These are phyloP conservation scores for Myocastor coypus DNA, from an alignment of 2,113 vertebrate species.

Conservation along the genomic window DNA sequence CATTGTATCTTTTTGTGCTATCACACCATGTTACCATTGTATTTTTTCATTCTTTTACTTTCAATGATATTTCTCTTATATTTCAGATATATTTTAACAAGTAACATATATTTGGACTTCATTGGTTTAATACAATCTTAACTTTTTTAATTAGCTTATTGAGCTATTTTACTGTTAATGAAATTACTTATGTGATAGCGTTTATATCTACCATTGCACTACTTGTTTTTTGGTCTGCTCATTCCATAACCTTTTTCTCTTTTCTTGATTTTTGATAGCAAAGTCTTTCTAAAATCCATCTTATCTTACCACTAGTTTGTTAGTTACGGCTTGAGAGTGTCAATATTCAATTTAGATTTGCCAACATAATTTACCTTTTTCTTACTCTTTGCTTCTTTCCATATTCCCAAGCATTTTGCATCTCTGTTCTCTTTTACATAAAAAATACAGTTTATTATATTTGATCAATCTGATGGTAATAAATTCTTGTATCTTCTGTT, in stretches of 20 bases:
- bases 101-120: neutral
- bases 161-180: conserved; percentile 25
- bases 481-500: conserved; percentile 41
- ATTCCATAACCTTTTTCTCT: neutral
- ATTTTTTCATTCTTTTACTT: conserved; percentile 19
- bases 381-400: neutral
- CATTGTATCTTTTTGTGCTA: neutral
- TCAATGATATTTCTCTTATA: neutral
- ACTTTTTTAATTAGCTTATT: conserved; percentile 9
- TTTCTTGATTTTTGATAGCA: neutral
- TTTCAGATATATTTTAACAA: conserved; percentile 9
- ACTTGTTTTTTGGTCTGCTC: neutral
- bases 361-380: neutral
- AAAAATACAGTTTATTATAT: conserved; percentile 3
- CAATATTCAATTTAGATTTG: conserved; percentile 29
- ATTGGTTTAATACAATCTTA: conserved; percentile 5
- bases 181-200: neutral
- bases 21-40: neutral
- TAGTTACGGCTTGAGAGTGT: neutral
- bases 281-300: neutral
- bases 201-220: neutral
- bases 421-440: neutral
- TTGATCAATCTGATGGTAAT: neutral
- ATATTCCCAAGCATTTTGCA: neutral
- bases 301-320: neutral